Evolutionary conservation across 2,113 vertebrate genomes (phyloP).

Genomic region (Falco punctatus): DNA sequence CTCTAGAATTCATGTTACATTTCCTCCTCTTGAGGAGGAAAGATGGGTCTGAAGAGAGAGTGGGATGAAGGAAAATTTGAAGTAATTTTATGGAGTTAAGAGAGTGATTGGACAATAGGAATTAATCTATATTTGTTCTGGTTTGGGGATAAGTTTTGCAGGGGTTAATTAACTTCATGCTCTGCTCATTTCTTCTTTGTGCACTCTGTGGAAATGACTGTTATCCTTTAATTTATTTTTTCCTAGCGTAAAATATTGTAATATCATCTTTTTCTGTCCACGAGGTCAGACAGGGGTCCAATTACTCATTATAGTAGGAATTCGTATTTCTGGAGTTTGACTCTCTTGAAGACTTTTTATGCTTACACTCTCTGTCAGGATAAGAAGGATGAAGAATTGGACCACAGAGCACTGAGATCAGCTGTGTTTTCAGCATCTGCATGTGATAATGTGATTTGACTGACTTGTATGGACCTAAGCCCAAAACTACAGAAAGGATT

Average conservation of each 20-base stretch:
- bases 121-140: background rate
- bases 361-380: background rate
- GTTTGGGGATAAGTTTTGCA: background rate
- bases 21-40: background rate
- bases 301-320: background rate
- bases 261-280: background rate
- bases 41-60: background rate
- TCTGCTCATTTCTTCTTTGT: background rate
- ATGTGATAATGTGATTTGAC: background rate
- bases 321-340: background rate
- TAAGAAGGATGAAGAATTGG: background rate
- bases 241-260: background rate
- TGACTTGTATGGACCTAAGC: background rate
- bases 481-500: background rate
- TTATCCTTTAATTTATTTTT: conserved; percentile 2
- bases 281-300: background rate
- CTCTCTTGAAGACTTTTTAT: background rate
- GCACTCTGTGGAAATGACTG: background rate
- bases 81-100: background rate
- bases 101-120: background rate
- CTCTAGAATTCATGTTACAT: background rate
- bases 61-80: background rate
- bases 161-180: background rate
- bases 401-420: background rate
- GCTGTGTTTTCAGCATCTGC: conserved; percentile 28